phyloP scores from a whole-genome alignment of 2,797 vertebrate genomes.

The Mionectes olivaceus region DNA sequence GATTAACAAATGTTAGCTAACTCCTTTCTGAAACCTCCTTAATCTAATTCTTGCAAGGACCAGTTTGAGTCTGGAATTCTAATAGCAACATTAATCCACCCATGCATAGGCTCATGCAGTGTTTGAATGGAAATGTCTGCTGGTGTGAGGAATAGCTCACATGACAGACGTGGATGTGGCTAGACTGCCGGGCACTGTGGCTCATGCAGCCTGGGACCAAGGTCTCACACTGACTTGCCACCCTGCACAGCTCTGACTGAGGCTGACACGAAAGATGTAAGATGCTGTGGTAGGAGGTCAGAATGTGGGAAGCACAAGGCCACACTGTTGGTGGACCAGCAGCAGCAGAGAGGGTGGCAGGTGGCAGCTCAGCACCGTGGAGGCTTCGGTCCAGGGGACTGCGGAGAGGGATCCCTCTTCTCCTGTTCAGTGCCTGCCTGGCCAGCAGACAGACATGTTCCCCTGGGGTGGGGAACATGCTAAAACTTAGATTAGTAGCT shows the following conservation, averaged over 20 bases:
- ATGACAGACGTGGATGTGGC: fast-evolving
- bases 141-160: not conserved
- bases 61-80: conserved; percentile 8
- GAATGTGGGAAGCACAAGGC: fast-evolving
- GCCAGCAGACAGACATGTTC: not conserved
- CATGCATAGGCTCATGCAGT: not conserved
- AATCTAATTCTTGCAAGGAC: not conserved
- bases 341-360: not conserved
- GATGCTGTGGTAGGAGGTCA: not conserved
- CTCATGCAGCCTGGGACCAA: not conserved
- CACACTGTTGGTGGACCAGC: fast-evolving
- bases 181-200: fast-evolving
- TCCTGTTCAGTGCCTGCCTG: fast-evolving
- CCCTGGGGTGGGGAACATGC: not conserved
- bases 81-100: not conserved
- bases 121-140: not conserved
- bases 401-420: fast-evolving
- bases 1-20: conserved; percentile 4
- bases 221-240: not conserved
- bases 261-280: not conserved
- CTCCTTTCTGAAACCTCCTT: not conserved
- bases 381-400: fast-evolving
- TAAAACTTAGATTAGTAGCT: not conserved
- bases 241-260: not conserved
- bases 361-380: fast-evolving